phyloP scores from a whole-genome alignment of 2,888 invertebrate species.

The Pristionchus arcanus region DNA sequence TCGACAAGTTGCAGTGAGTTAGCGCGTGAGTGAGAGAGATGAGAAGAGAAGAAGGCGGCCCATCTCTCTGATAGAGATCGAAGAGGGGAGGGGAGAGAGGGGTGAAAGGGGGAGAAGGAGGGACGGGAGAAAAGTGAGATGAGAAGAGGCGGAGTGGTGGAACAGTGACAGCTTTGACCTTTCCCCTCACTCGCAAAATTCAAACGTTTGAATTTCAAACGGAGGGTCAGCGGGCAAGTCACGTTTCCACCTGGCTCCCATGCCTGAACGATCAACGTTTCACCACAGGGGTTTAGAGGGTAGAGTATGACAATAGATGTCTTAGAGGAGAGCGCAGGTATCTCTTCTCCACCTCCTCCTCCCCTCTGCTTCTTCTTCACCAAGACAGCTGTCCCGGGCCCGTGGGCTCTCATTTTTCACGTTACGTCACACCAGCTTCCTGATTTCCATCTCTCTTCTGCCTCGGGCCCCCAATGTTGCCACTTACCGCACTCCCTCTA shows the following conservation, averaged over 20 bases:
- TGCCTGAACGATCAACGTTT: not conserved
- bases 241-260: not conserved
- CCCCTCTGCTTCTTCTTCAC: not conserved
- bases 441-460: not conserved
- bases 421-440: constrained; percentile 8
- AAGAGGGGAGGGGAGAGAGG: not conserved
- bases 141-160: constrained; percentile 19
- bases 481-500: not conserved
- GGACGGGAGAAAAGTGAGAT: constrained; percentile 29
- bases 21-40: constrained; percentile 26
- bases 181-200: not conserved
- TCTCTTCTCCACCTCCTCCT: constrained; percentile 5
- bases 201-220: not conserved
- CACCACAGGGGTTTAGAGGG: not conserved
- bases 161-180: constrained; percentile 25
- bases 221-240: not conserved
- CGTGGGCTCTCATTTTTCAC: constrained; percentile 41
- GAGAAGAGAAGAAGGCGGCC: not conserved
- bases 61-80: constrained; percentile 42
- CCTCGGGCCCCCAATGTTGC: not conserved
- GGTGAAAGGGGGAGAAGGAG: not conserved
- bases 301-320: not conserved
- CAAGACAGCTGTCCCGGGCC: constrained; percentile 12
- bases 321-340: constrained; percentile 28
- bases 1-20: constrained; percentile 45